Percentiles rank a stretch among this genome's conserved stretches.
phyloP scores from a whole-genome alignment of 2,797 vertebrate genomes.

The Tauraco hartlaubi region DNA sequence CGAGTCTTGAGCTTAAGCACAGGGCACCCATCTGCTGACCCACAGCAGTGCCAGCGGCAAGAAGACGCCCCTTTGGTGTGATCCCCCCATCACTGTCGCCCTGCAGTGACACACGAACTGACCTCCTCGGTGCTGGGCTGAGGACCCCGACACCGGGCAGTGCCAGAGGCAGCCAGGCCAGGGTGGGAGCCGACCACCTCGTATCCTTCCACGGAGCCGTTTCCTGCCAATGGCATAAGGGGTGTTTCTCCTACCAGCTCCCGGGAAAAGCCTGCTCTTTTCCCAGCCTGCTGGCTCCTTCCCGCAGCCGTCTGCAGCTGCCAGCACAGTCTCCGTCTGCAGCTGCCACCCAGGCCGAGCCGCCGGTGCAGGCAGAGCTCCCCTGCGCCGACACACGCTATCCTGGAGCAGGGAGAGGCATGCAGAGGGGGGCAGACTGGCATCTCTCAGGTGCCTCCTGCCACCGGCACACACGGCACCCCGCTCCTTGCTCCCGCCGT shows the following conservation, averaged over 20 bases:
- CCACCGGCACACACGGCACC: background rate
- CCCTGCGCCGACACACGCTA: accelerated
- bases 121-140: background rate
- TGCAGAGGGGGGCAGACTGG: accelerated
- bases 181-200: background rate
- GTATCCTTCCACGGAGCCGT: accelerated
- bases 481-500: background rate
- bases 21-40: background rate
- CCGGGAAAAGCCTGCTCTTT: background rate
- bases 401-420: background rate
- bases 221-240: background rate
- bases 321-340: background rate
- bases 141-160: accelerated
- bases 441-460: background rate
- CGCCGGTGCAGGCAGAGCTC: background rate
- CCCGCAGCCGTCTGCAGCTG: background rate
- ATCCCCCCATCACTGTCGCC: no score
- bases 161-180: accelerated
- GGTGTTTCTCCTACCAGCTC: background rate
- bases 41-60: background rate
- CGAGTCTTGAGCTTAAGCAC: background rate
- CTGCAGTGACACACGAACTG: accelerated
- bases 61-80: accelerated
- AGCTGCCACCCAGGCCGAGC: background rate
- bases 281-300: background rate